phyloP scores from a whole-genome alignment of 2,113 vertebrate genomes.

The Callionymus lyra region DNA sequence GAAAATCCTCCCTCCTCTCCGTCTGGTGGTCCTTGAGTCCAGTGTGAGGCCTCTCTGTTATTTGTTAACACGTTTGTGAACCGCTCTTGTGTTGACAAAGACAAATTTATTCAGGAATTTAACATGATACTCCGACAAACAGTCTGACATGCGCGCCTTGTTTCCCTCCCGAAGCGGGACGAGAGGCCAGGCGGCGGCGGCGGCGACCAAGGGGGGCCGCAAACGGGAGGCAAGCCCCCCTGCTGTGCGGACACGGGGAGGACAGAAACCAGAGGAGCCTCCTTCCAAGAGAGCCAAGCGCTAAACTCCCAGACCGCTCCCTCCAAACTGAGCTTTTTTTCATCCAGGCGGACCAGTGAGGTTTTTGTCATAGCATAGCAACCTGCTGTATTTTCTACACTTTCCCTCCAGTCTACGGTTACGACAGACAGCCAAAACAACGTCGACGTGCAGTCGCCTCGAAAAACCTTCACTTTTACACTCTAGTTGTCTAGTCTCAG shows the following conservation, averaged over 20 bases:
- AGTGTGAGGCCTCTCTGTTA: no score
- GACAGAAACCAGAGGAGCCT: conserved; percentile 75
- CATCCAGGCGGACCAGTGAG: neutral
- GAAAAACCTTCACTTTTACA: no score
- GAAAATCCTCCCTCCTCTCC: no score
- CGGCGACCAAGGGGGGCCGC: conserved; percentile 62
- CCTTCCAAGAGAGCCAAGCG: conserved; percentile 79
- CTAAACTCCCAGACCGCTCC: conserved; percentile 49
- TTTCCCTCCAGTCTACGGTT: no score
- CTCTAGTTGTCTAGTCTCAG: no score
- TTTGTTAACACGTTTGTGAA: conserved; percentile 7
- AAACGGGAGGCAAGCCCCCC: conserved; percentile 80
- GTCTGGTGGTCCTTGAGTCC: no score
- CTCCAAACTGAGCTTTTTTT: conserved; percentile 17
- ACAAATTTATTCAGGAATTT: conserved; percentile 12
- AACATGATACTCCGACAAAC: conserved; percentile 27
- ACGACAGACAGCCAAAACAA: no score
- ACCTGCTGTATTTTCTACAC: no score
- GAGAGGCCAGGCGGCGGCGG: conserved; percentile 64
- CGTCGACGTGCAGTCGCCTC: no score
- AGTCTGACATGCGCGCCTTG: conserved; percentile 33
- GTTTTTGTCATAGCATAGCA: neutral
- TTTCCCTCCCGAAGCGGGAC: conserved; percentile 59
- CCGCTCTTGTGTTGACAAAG: conserved; percentile 23
- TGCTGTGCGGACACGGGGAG: conserved; percentile 71